phyloP scores from a whole-genome alignment of 2,888 invertebrate genomes.

The Cephus runcator region DNA sequence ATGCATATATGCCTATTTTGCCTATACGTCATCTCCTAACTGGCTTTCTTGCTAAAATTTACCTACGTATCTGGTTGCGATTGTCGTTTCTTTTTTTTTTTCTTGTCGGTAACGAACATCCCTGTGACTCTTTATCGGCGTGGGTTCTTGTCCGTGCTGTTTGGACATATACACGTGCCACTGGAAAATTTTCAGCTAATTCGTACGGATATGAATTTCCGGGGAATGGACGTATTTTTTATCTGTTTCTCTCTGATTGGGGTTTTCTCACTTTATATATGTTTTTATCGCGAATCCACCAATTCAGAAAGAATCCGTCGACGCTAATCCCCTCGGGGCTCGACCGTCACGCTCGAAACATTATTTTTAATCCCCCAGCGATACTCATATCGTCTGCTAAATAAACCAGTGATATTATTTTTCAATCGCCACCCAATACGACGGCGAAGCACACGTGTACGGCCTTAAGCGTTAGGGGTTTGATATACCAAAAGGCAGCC shows the following conservation, averaged over 20 bases:
- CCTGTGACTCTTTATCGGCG: neutral
- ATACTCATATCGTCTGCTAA: slow-evolving; percentile 47
- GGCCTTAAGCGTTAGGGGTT: neutral
- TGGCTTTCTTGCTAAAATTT: neutral
- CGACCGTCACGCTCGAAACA: slow-evolving; percentile 60
- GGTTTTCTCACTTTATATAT: neutral
- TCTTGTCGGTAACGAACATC: neutral
- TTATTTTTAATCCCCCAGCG: slow-evolving; percentile 61
- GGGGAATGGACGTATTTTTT: neutral
- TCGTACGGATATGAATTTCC: neutral
- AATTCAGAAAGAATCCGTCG: neutral
- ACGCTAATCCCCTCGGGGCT: slow-evolving; percentile 52
- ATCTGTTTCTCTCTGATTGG: neutral
- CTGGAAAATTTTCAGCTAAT: neutral
- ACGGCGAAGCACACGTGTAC: neutral
- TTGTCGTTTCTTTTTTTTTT: neutral
- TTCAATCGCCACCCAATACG: slow-evolving; percentile 51
- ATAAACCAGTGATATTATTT: slow-evolving; percentile 63
- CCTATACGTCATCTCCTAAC: neutral
- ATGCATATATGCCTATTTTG: neutral
- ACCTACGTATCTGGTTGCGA: too few species aligned
- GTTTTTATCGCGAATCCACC: neutral
- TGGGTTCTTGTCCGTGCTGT: neutral
- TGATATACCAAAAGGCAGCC: neutral
- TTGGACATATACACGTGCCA: neutral